Conservation (phyloP, 2,888 invertebrate genomes). For the Diloba caeruleocephala region DNA sequence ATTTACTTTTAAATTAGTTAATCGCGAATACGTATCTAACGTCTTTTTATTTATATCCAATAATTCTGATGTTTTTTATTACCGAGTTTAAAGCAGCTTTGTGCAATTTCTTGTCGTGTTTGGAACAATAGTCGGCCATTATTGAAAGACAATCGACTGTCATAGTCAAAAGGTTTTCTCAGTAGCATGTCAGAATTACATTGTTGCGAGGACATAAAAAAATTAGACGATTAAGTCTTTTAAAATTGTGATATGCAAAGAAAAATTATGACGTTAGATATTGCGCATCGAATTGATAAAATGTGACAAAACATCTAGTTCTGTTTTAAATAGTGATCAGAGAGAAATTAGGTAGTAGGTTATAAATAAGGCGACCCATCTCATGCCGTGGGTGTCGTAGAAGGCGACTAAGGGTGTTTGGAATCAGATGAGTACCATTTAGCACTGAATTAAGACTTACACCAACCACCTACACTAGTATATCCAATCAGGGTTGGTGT, state of each 20-base stretch:
- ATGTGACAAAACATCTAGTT: neutral
- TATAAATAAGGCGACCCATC: no score
- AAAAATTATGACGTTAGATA: slow-evolving; percentile 42
- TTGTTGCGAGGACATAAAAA: slow-evolving; percentile 17
- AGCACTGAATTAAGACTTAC: no score
- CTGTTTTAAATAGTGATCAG: no score
- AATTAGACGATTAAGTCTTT: no score
- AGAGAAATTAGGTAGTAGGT: neutral
- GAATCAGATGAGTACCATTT: no score
- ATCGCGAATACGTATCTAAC: neutral
- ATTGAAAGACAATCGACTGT: slow-evolving; percentile 51
- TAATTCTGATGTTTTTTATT: slow-evolving; percentile 33
- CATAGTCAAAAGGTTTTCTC: slow-evolving; percentile 43
- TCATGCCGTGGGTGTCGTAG: no score
- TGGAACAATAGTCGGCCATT: slow-evolving; percentile 46
- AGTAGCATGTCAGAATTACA: slow-evolving; percentile 31
- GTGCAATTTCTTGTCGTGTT: slow-evolving; percentile 42
- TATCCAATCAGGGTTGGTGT: no score
- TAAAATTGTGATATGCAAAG: no score
- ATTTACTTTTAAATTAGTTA: neutral
- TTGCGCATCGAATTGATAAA: slow-evolving; percentile 22
- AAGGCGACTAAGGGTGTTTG: no score
- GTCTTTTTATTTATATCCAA: slow-evolving; percentile 1
- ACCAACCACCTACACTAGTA: no score
- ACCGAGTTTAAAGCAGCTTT: slow-evolving; percentile 32